Base-by-base conservation (phyloP, 2,888 invertebrate genomes). In the Philaethria dido region DNA sequence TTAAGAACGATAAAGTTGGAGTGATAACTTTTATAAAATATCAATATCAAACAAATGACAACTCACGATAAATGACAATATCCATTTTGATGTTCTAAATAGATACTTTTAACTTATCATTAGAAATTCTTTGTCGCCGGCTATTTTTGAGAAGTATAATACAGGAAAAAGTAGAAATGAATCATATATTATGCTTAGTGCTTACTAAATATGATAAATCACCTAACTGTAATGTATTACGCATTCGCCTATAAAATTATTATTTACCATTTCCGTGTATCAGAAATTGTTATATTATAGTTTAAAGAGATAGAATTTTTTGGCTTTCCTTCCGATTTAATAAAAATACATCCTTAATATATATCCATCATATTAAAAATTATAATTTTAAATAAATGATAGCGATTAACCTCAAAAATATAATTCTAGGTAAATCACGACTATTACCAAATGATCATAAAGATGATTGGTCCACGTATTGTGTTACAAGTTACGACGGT, bases 181-280 rank as follows among this genome's bases (percentile, higher is more conserved):
- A 25, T 65, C 62, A 68, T 22, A 25, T 14, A 44, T 25, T 13
- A 66, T 69, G 66, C 72, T 69, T 71, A 45, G 20, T 18, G 3
- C 13, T 39, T 4, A 16, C 8, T 20, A n/a, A 47, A 42, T 60
- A 39, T 42, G 57, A 59, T 62, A 44, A 59, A n/a, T 59, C 39
- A 29, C 6, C n/a, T 63, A 63, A 52, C 54, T 39, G 62, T 62
- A 57, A 65, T 50, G 60, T 52, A 69, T 76, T 77, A 77, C 75
- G 65, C 72, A 74, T 74, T 77, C 78, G 75, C 78, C 77, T 72
- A 75, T 48, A 54, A 22, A 50, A 52, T 13, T 44, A 63, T n/a
- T 39, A 39, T 39, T 39, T 39, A 3, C 2, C 39, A 13, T 13
- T 39, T 39, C 13, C 8, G 6, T 33, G 9, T 8, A 25, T 25